A percentile compares a stretch with the other conserved stretches of the same genome.
These are phyloP conservation scores for Andrena minutula DNA, from an alignment of 2,888 invertebrate species.

Conservation along the genomic window DNA sequence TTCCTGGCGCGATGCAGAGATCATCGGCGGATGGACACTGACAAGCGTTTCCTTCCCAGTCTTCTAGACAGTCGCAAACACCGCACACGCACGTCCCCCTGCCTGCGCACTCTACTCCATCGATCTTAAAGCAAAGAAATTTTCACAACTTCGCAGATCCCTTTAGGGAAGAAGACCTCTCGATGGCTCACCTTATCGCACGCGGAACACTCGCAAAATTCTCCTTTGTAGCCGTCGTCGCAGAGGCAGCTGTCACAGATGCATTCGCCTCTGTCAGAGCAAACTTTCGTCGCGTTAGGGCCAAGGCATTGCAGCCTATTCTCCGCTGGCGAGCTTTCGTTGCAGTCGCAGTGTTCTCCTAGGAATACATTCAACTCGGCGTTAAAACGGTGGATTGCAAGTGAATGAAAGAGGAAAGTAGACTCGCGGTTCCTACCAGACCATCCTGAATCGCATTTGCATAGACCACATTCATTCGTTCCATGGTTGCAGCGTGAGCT, in stretches of 20 bases:
- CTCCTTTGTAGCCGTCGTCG: slow-evolving; percentile 87
- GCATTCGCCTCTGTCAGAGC: slow-evolving; percentile 92
- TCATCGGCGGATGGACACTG: slow-evolving; percentile 73
- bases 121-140: slow-evolving; percentile 58
- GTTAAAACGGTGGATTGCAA: no score
- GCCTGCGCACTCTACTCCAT: slow-evolving; percentile 76
- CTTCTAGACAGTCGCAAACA: slow-evolving; percentile 72
- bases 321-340: slow-evolving; percentile 84
- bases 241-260: slow-evolving; percentile 92
- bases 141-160: background rate
- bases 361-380: background rate
- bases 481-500: slow-evolving; percentile 86
- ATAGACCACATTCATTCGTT: slow-evolving; percentile 88
- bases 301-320: slow-evolving; percentile 86
- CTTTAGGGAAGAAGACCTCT: background rate
- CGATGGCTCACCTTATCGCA: slow-evolving; percentile 85
- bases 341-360: slow-evolving; percentile 88
- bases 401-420: no score
- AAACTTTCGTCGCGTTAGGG: slow-evolving; percentile 86
- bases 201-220: slow-evolving; percentile 88
- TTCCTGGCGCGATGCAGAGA: slow-evolving; percentile 76
- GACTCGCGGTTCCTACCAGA: slow-evolving; percentile 77
- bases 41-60: slow-evolving; percentile 75
- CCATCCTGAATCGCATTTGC: slow-evolving; percentile 88
- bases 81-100: slow-evolving; percentile 76